These are phyloP conservation scores for Oasisia sp. DNA, from an alignment of 2,888 invertebrate species.

Conservation along the genomic window DNA sequence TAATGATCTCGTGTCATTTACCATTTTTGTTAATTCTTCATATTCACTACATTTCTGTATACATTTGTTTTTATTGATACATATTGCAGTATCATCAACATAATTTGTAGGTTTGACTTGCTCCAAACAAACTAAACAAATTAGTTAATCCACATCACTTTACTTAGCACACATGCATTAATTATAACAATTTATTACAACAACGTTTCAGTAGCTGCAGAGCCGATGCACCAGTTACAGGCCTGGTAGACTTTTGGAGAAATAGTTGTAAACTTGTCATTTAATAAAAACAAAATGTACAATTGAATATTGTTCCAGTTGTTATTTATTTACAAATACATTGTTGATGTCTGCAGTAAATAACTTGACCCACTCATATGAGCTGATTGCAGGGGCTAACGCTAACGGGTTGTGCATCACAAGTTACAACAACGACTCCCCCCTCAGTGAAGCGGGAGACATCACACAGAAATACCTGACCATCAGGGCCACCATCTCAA, in stretches of 20 bases:
- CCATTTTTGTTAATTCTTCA: neutral
- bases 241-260: neutral
- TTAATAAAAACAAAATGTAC: neutral
- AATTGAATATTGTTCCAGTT: neutral
- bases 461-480: slow-evolving; percentile 82
- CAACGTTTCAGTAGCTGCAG: neutral
- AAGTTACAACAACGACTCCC: slow-evolving; percentile 89
- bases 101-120: neutral
- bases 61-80: neutral
- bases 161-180: neutral
- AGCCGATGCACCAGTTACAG: neutral
- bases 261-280: neutral
- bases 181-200: neutral
- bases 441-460: slow-evolving; percentile 88
- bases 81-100: too few species aligned
- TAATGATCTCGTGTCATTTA: neutral
- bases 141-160: neutral
- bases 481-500: slow-evolving; percentile 54
- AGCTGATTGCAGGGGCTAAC: slow-evolving; percentile 38
- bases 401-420: slow-evolving; percentile 49
- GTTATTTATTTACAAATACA: neutral
- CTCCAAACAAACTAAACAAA: neutral
- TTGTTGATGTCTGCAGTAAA: neutral
- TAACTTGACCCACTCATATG: neutral
- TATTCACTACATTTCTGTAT: neutral